Conservation (phyloP, 2,797 vertebrate species). For the Scleropages formosus region DNA sequence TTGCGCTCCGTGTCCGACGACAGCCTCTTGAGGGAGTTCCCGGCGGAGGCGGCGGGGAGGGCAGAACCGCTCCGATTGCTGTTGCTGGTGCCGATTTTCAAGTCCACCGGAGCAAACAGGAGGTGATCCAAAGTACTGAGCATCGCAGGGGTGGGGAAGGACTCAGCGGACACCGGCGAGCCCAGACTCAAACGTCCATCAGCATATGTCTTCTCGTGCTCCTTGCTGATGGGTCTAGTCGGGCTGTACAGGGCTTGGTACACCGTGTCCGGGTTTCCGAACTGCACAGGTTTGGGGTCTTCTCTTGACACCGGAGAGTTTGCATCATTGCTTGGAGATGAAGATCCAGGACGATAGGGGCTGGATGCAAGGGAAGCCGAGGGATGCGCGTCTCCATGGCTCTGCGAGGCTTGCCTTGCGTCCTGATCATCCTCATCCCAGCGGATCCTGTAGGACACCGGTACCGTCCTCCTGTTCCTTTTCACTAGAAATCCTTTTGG, state of each 20-base stretch:
- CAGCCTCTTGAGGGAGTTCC: constrained; percentile 55
- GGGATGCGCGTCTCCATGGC: constrained; percentile 39
- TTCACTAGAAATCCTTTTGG: constrained; percentile 89
- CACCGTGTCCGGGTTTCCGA: constrained; percentile 78
- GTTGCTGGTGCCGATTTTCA: constrained; percentile 69
- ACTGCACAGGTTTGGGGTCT: constrained; percentile 61
- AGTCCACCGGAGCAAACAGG: constrained; percentile 73
- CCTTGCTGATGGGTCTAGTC: constrained; percentile 81
- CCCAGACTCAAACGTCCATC: constrained; percentile 78
- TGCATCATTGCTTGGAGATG: constrained; percentile 48
- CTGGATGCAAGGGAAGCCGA: constrained; percentile 34
- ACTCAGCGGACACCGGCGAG: constrained; percentile 81
- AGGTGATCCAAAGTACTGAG: constrained; percentile 71
- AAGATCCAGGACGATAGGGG: constrained; percentile 46
- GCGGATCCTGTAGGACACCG: constrained; percentile 82
- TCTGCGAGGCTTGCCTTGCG: constrained; percentile 36
- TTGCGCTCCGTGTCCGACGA: constrained; percentile 59
- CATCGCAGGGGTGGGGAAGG: constrained; percentile 74
- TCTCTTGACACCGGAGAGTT: constrained; percentile 49
- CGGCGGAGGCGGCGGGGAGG: constrained; percentile 34
- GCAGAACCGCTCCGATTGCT: constrained; percentile 58
- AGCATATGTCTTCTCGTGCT: constrained; percentile 72
- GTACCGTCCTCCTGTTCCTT: constrained; percentile 76
- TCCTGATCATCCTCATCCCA: constrained; percentile 65
- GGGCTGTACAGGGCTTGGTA: constrained; percentile 80